Base-by-base conservation (phyloP, 2,797 vertebrate species). In the Tokudaia muenninki region DNA sequence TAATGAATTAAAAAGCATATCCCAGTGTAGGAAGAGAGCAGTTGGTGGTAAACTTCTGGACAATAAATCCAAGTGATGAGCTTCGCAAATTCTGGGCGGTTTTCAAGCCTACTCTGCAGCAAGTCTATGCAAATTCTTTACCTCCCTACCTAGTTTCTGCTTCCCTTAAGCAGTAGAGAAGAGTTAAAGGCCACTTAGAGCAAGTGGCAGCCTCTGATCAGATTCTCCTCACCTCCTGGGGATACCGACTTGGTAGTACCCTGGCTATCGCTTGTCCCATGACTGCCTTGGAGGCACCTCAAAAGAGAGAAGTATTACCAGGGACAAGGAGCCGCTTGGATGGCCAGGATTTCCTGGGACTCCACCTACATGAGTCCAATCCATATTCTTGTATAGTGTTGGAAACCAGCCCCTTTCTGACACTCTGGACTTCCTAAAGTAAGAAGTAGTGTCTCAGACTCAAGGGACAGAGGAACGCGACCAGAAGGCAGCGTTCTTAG, bases 61-160 rank as follows among this genome's bases (percentile, higher is more conserved):
- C 79, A 78, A 34, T 21, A 72, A 77, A 82, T 67, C 7, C 31
- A 80, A 80, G 59, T 34, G 75, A 95, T 24, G 57, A 78, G 83
- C 16, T 78, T 75, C 80, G 86, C 37, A 87, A 31, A n/a, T 80
- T 70, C 72, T 67, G 47, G 31, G 84, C 37, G 86, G 55, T 88
- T 86, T 80, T 84, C 57, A 94, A 91, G 26, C 50, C 70, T 79
- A 41, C 72, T 52, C 52, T 87, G 59, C 80, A 44, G 92, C 50
- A 87, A 94, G 41, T 70, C 70, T 57, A 17, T 41, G 87, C 77
- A 44, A 67, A 74, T 96, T 67, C 24, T 90, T 95, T 41, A 78
- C 34, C 3, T n/a, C 4, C 41, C 14, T 37, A 79, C 44, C 50
- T 70, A 91, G 63, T 44, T 67, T 93, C 82, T 41, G 31, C 57